Conservation (phyloP, 2,797 vertebrate species). For the Pangasius larnaudii region DNA sequence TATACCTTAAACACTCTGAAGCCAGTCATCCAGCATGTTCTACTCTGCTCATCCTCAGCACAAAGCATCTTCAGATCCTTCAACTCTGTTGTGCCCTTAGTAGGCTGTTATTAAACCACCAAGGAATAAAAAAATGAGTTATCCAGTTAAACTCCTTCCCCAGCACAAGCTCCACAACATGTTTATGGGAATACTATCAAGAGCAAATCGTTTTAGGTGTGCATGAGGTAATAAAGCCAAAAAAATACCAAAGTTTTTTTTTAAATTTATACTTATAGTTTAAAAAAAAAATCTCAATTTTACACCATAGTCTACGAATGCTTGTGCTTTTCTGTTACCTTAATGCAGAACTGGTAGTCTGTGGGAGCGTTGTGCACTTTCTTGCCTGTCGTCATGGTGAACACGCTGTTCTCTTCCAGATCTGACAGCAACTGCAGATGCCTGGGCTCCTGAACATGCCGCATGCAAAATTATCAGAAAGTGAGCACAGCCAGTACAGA, state of each 20-base stretch:
- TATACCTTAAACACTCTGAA: slow-evolving; percentile 94
- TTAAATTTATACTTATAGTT: background rate
- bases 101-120: slow-evolving; percentile 79
- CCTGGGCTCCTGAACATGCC: slow-evolving; percentile 86
- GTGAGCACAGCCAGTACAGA: background rate
- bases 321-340: slow-evolving; percentile 76
- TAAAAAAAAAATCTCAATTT: background rate
- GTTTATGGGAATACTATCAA: background rate
- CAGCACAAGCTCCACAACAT: background rate
- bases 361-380: slow-evolving; percentile 90
- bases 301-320: too few species aligned
- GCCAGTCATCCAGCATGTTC: slow-evolving; percentile 94
- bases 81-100: slow-evolving; percentile 85
- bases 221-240: background rate
- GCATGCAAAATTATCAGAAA: slow-evolving; percentile 1
- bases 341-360: slow-evolving; percentile 95
- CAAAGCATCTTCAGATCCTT: slow-evolving; percentile 95
- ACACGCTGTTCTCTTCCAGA: slow-evolving; percentile 91
- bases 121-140: slow-evolving; percentile 23
- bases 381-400: slow-evolving; percentile 84
- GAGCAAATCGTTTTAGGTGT: background rate
- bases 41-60: slow-evolving; percentile 93
- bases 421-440: slow-evolving; percentile 93
- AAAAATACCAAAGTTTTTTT: background rate
- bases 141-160: background rate